Evolutionary conservation across 2,113 vertebrate species (phyloP), one percentile per base, ranked within the genome.

Genomic region (Sapayoa aenigma): DNA sequence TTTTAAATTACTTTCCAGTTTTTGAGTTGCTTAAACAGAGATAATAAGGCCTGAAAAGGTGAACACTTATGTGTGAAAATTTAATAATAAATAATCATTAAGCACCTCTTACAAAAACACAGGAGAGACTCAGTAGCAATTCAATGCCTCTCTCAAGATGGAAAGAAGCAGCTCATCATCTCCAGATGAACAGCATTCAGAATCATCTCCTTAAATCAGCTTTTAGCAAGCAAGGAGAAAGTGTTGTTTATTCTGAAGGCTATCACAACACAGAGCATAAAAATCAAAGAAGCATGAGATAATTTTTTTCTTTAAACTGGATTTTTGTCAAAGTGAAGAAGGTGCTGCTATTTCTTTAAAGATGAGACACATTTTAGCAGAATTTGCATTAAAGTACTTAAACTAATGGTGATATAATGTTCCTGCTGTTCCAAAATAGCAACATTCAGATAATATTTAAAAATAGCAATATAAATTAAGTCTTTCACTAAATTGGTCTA

Each of bases 81-180:
- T 21, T 60, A 69, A 53, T 89, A 87, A 82, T 60, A 90, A 93
- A 84, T 65, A 86, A 85, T 63, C 39, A 91, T 77, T 69, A 93
- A 56, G 30, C 14, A 87, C 8, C 33, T 76, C 20, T 87, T 87
- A 73, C 0, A 15, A 86, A 91, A 93, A 76, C 68, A 83, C 58
- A 71, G 49, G 47, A 72, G 89, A 84, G 25, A 81, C n/a, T 60
- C 58, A 85, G 27, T 6, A 91, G 60, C 20, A 76, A 71, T 74
- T 74, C 84, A 80, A 91, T 25, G 8, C 76, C 62, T 89, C 42
- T 73, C 53, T 94, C 50, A 87, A 83, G 35, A 65, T 35, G 63
- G 72, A 90, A 89, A 25, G 62, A 71, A 93, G 84, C 41, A 67
- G 46, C 30, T 93, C 79, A 89, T 91, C 18, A 82, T 65, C 69